phyloP scores from a whole-genome alignment of 2,888 invertebrate species.

The Sericinus montela region DNA sequence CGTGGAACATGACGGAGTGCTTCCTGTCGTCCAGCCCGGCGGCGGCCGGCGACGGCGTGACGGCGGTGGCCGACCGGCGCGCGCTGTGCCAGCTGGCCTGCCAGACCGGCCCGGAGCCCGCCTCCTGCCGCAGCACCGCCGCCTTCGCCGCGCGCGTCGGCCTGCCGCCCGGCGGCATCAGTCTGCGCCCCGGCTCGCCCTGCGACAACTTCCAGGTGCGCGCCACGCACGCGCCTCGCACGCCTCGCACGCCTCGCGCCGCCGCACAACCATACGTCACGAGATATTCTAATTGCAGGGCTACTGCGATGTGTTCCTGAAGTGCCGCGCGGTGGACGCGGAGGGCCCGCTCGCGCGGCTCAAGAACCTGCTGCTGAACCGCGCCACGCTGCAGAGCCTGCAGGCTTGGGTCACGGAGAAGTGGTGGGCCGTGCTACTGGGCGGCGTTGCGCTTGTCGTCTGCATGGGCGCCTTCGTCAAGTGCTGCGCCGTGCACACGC shows the following conservation, averaged over 20 bases:
- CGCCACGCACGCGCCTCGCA: background rate
- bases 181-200: conserved; percentile 95
- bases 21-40: conserved; percentile 91
- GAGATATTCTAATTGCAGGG: too few species aligned
- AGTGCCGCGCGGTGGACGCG: conserved; percentile 98
- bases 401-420: conserved; percentile 96
- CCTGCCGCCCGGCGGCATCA: conserved; percentile 89
- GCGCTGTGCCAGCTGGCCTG: conserved; percentile 98
- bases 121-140: conserved; percentile 91
- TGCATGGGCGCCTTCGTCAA: conserved; percentile 99
- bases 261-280: too few species aligned
- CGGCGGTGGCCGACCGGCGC: conserved; percentile 86
- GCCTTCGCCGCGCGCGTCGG: conserved; percentile 88
- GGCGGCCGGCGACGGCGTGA: conserved; percentile 67
- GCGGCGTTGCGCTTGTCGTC: conserved; percentile 94
- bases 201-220: conserved; percentile 98
- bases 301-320: conserved; percentile 99
- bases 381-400: conserved; percentile 91
- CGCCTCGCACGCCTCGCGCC: too few species aligned
- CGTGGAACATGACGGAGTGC: conserved; percentile 96
- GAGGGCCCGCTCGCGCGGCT: conserved; percentile 98
- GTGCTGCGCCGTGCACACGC: conserved; percentile 99
- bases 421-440: conserved; percentile 96
- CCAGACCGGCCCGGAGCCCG: conserved; percentile 87
- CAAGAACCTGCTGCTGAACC: conserved; percentile 96